Base-by-base conservation (phyloP, 2,888 invertebrate species). In the Axea sp. region DNA sequence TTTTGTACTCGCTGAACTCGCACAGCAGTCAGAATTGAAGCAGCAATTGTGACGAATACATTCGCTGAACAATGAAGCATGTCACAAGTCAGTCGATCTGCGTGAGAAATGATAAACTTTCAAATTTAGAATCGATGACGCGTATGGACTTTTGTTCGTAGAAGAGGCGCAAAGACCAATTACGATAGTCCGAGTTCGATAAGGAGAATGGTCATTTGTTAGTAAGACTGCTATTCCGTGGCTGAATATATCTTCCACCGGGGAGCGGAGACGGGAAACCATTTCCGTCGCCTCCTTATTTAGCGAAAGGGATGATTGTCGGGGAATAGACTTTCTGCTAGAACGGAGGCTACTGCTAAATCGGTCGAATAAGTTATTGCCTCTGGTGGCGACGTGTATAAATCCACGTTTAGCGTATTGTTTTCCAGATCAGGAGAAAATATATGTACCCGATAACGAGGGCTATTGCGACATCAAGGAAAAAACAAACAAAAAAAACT, bases 351-450 rank as follows among this genome's bases (percentile, higher is more conserved):
- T 67, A 69, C 57, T 60, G 71, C 75, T 26, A 4, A 73, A 76
- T 62, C 77, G 79, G 79, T 75, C 79, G 78, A 80, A 80, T 86
- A 84, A 87, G 81, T 87, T 87, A 87, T 87, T 84, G 83, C 86
- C 81, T 77, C 68, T 74, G 74, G 71, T 60, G 64, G 76, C 82
- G 78, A 82, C 82, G 84, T 82, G 84, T 84, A 86, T 86, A 87
- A 86, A 87, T 87, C 82, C 80, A 80, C 80, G 81, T 79, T 83
- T 82, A 82, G 82, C 82, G 82, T 87, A 87, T 87, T 87, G 87
- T 87, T 87, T 87, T 86, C 86, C 85, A 86, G 86, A 87, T 87
- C 86, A 84, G 85, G 86, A 85, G 84, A 76, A 85, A 87, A 87
- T 86, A 84, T 87, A 87, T 85, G 82, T 84, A 80, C 80, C 80